Percentiles rank a stretch among this genome's conserved stretches.
Conservation (phyloP, 2,888 invertebrate genomes). For the Geotrupes spiniger region DNA sequence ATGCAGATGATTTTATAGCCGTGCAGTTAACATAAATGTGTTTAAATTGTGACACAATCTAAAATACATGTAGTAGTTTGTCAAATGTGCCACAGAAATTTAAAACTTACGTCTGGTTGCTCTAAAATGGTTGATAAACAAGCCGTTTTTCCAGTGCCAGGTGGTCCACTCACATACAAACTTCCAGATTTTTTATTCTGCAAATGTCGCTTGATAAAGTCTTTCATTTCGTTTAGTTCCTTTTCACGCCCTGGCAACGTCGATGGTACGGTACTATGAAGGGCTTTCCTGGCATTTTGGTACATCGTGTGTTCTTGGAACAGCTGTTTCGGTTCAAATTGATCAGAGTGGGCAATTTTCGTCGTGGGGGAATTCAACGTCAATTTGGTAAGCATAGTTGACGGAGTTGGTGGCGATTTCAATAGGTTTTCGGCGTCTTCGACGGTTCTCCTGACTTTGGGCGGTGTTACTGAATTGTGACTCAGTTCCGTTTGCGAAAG, state of each 20-base stretch:
- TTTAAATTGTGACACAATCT: conserved; percentile 57
- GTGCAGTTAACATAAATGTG: conserved; percentile 85
- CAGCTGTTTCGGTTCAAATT: conserved; percentile 26
- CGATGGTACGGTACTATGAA: conserved; percentile 44
- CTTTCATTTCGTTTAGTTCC: conserved; percentile 67
- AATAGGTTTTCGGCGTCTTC: conserved; percentile 25
- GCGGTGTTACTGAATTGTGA: conserved; percentile 38
- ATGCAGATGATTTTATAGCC: conserved; percentile 75
- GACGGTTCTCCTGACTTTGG: conserved; percentile 39
- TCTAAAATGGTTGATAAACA: conserved; percentile 73
- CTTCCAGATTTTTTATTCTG: conserved; percentile 68
- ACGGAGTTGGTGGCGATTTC: conserved; percentile 33
- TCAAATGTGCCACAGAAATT: too few species aligned
- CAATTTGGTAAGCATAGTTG: conserved; percentile 36
- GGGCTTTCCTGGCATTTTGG: conserved; percentile 45
- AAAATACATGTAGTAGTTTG: conserved; percentile 30
- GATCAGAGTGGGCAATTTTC: conserved; percentile 16
- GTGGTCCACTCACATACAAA: conserved; percentile 92
- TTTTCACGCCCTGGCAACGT: conserved; percentile 73
- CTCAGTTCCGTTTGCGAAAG: conserved; percentile 3
- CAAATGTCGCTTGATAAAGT: conserved; percentile 68
- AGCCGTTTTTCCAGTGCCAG: conserved; percentile 96
- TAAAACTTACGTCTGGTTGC: conserved; percentile 57
- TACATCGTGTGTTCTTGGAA: conserved; percentile 32
- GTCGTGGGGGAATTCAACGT: conserved; percentile 32